Conservation (phyloP, 2,888 invertebrate species). For the Willowsia nigromaculata region DNA sequence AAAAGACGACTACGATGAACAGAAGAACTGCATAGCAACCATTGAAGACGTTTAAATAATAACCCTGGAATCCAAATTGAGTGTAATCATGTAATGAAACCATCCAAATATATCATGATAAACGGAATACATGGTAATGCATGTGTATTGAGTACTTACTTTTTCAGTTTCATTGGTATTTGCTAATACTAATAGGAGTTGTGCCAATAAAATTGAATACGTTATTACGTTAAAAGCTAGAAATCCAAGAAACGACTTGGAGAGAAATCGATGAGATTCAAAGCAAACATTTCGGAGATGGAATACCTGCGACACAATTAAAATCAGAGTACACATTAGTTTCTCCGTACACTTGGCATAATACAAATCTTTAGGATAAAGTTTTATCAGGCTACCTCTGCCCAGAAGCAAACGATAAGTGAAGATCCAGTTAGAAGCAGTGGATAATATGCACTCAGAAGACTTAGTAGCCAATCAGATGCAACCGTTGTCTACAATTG, state of each 20-base stretch:
- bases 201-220: constrained; percentile 91
- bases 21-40: constrained; percentile 95
- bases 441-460: constrained; percentile 94
- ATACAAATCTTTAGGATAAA: background rate
- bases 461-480: constrained; percentile 91
- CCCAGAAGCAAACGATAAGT: constrained; percentile 95
- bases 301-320: constrained; percentile 86
- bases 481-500: constrained; percentile 86
- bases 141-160: constrained; percentile 80
- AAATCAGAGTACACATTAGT: background rate
- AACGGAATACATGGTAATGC: background rate
- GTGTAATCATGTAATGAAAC: too few species aligned
- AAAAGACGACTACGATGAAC: constrained; percentile 94
- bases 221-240: constrained; percentile 93
- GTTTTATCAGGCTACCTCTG: constrained; percentile 86
- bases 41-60: constrained; percentile 93
- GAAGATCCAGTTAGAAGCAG: constrained; percentile 93
- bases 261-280: constrained; percentile 93
- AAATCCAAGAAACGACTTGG: constrained; percentile 94
- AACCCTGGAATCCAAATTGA: constrained; percentile 81
- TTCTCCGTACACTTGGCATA: background rate
- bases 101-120: too few species aligned
- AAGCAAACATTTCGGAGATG: constrained; percentile 92
- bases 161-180: constrained; percentile 83
- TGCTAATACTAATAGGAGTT: constrained; percentile 83